Evolutionary conservation across 2,113 vertebrate species (phyloP).

Genomic region (Edolisoma coerulescens): DNA sequence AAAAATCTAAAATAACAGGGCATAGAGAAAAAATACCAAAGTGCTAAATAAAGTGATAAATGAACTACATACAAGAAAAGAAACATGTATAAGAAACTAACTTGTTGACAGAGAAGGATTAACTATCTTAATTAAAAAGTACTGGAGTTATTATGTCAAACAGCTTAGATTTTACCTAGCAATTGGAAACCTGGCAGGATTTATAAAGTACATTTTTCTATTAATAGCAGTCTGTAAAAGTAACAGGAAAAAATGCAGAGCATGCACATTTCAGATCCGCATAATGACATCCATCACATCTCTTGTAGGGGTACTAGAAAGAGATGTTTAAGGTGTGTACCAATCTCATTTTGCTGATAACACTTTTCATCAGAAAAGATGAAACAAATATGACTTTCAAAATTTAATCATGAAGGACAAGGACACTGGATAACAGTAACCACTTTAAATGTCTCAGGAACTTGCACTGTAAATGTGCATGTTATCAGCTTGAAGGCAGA

Average conservation of each 20-base stretch:
- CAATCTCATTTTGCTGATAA: conserved; percentile 54
- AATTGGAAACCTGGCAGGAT: not conserved
- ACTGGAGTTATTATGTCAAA: conserved; percentile 6
- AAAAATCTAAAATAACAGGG: not conserved
- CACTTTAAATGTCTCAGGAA: conserved; percentile 9
- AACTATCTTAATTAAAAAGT: conserved; percentile 32
- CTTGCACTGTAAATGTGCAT: not conserved
- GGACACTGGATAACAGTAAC: conserved; percentile 24
- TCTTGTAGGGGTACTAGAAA: conserved; percentile 43
- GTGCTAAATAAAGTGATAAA: not conserved
- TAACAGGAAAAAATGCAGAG: conserved; percentile 32
- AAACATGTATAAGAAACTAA: not conserved
- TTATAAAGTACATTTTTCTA: conserved; percentile 17
- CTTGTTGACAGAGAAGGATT: conserved; percentile 24
- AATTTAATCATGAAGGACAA: conserved; percentile 62
- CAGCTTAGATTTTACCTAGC: not conserved
- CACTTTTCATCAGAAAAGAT: conserved; percentile 46
- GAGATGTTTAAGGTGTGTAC: conserved; percentile 31
- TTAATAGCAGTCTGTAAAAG: conserved; percentile 1
- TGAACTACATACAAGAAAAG: not conserved
- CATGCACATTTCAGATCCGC: not conserved
- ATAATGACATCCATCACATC: conserved; percentile 34
- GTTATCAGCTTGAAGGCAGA: conserved; percentile 24
- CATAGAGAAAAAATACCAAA: not conserved
- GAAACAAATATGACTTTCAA: conserved; percentile 62